Conservation (phyloP, 2,797 vertebrate species). For the Neosilurus mollespiculum region DNA sequence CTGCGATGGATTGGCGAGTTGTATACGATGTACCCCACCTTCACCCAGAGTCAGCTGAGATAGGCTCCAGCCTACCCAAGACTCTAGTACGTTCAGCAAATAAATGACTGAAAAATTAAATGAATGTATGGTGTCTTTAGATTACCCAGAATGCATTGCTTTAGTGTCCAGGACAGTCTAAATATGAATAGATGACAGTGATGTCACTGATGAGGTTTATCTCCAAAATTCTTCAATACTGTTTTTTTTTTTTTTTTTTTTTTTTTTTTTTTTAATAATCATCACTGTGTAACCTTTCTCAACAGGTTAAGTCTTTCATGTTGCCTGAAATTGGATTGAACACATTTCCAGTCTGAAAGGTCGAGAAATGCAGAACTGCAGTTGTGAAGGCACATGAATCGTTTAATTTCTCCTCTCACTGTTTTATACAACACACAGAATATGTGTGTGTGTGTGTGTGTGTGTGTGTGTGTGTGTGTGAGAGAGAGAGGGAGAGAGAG, state of each 20-base stretch:
- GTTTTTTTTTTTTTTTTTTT: too few species aligned
- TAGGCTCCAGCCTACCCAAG: too few species aligned
- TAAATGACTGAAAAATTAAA: too few species aligned
- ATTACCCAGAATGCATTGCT: slow-evolving; percentile 10
- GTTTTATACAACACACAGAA: neutral
- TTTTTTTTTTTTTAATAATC: neutral
- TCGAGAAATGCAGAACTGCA: neutral
- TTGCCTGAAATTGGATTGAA: slow-evolving; percentile 13
- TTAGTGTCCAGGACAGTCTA: neutral
- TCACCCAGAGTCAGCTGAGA: too few species aligned
- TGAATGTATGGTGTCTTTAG: too few species aligned
- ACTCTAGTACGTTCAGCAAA: too few species aligned
- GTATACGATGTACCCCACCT: too few species aligned
- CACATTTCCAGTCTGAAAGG: neutral
- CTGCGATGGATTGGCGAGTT: too few species aligned
- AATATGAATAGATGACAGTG: neutral
- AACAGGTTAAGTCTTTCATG: neutral
- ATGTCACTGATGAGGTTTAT: neutral
- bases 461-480: slow-evolving; percentile 10
- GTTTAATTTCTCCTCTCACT: neutral
- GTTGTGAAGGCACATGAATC: neutral
- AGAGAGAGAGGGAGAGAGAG: neutral
- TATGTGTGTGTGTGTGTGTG: neutral
- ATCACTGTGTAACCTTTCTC: neutral
- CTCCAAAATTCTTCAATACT: neutral